These are phyloP conservation scores for Danionella cerebrum DNA, from an alignment of 2,113 vertebrate genomes.

Conservation along the genomic window DNA sequence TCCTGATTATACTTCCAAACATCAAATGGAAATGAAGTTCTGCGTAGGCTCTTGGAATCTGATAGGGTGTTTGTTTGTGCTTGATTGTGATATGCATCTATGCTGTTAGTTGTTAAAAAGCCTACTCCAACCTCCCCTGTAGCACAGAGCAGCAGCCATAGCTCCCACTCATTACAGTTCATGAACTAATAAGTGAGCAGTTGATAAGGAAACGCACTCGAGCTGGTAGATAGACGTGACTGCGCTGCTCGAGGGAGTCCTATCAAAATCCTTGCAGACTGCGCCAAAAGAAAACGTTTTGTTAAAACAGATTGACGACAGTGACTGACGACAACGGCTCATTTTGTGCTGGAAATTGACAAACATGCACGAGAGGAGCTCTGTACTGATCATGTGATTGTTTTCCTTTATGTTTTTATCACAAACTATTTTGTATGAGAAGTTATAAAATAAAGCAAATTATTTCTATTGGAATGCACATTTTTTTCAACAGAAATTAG, in stretches of 20 bases:
- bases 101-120: slow-evolving; percentile 8
- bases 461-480: too few species aligned
- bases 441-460: too few species aligned
- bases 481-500: neutral
- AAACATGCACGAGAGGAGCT: neutral
- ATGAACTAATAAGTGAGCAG: slow-evolving; percentile 29
- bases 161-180: slow-evolving; percentile 21
- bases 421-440: too few species aligned
- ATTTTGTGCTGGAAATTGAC: neutral
- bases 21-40: slow-evolving; percentile 22
- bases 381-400: too few species aligned
- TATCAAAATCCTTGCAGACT: slow-evolving; percentile 19
- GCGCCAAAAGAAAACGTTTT: slow-evolving; percentile 8
- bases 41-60: slow-evolving; percentile 6
- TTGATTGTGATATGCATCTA: slow-evolving; percentile 12
- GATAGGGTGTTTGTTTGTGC: slow-evolving; percentile 21
- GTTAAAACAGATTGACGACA: slow-evolving; percentile 26
- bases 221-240: slow-evolving; percentile 34
- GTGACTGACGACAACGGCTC: neutral
- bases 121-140: slow-evolving; percentile 1
- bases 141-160: neutral
- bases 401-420: too few species aligned
- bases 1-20: slow-evolving; percentile 14
- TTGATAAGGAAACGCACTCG: slow-evolving; percentile 34
- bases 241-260: slow-evolving; percentile 1